Evolutionary conservation across 2,888 invertebrate species (phyloP).

Genomic region (Lamproptera curius): DNA sequence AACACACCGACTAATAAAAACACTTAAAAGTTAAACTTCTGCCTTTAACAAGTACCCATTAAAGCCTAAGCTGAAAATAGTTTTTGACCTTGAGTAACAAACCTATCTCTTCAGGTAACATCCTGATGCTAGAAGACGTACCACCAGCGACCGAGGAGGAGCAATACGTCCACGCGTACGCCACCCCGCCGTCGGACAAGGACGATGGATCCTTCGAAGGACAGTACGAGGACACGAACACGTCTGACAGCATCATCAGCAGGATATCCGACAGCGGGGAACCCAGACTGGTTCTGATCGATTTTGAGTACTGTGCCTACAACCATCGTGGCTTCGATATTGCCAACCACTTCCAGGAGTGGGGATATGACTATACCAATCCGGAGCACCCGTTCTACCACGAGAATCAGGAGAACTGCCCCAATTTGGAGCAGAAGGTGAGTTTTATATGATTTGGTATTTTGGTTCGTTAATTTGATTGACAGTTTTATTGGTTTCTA

Average conservation of each 20-base stretch:
- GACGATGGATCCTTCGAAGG: too few relatives aligned
- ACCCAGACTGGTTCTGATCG: conserved; percentile 87
- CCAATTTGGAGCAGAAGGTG: conserved; percentile 89
- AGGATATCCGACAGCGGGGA: conserved; percentile 64
- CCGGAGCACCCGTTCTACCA: conserved; percentile 87
- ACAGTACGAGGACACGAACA: conserved; percentile 49
- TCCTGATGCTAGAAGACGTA: conserved; percentile 67
- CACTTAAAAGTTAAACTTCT: too few relatives aligned
- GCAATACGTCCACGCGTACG: conserved; percentile 31
- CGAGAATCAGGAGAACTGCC: conserved; percentile 82
- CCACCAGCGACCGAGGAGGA: conserved; percentile 38
- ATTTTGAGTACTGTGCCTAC: conserved; percentile 97
- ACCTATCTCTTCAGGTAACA: too few relatives aligned
- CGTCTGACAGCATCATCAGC: conserved; percentile 52
- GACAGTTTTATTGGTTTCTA: too few relatives aligned
- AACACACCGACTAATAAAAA: too few relatives aligned
- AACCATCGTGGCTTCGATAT: conserved; percentile 93
- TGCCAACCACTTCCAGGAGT: conserved; percentile 96
- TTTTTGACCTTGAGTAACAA: too few relatives aligned
- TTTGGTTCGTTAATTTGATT: too few relatives aligned
- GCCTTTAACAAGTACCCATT: too few relatives aligned
- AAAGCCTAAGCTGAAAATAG: too few relatives aligned
- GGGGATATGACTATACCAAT: conserved; percentile 92
- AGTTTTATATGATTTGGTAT: too few relatives aligned
- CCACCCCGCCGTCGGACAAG: conserved; percentile 28